Conservation (phyloP, 2,113 vertebrate species). For the Lasiurus cinereus region DNA sequence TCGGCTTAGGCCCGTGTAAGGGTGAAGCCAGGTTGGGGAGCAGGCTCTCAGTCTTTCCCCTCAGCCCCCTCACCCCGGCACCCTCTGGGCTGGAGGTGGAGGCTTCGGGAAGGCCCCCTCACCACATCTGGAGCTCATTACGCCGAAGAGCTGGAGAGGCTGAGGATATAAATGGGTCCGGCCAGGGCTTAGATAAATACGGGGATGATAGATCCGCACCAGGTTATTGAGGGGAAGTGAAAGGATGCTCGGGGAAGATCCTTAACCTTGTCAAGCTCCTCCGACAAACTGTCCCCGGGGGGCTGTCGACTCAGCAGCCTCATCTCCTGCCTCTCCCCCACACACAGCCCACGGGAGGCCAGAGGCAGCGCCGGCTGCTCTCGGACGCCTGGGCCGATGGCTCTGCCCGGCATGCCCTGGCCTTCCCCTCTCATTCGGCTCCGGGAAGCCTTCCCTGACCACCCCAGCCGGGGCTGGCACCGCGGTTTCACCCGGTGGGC, state of each 20-base stretch:
- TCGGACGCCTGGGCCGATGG: neutral
- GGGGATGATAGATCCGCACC: slow-evolving; percentile 72
- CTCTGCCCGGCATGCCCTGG: neutral
- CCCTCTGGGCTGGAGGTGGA: slow-evolving; percentile 39
- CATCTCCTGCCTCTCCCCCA: slow-evolving; percentile 68
- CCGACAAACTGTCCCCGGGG: slow-evolving; percentile 78
- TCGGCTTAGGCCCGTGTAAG: neutral
- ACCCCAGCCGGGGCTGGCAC: neutral
- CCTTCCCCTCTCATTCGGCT: neutral
- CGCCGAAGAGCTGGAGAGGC: slow-evolving; percentile 44
- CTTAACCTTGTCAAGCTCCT: slow-evolving; percentile 82
- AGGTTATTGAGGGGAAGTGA: slow-evolving; percentile 77
- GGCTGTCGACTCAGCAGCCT: slow-evolving; percentile 71
- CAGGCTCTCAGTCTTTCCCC: neutral
- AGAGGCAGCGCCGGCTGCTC: neutral
- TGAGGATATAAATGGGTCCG: slow-evolving; percentile 79
- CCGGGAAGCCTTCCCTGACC: neutral
- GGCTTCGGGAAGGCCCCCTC: slow-evolving; percentile 48
- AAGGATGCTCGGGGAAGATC: slow-evolving; percentile 79
- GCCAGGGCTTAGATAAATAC: slow-evolving; percentile 83
- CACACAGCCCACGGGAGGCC: slow-evolving; percentile 7
- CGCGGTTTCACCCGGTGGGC: neutral
- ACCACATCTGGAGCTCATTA: slow-evolving; percentile 83
- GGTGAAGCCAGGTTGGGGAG: neutral
- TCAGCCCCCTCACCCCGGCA: neutral